Conservation (phyloP, 1,140 invertebrate species). For the Ctenoplectra terminalis region DNA sequence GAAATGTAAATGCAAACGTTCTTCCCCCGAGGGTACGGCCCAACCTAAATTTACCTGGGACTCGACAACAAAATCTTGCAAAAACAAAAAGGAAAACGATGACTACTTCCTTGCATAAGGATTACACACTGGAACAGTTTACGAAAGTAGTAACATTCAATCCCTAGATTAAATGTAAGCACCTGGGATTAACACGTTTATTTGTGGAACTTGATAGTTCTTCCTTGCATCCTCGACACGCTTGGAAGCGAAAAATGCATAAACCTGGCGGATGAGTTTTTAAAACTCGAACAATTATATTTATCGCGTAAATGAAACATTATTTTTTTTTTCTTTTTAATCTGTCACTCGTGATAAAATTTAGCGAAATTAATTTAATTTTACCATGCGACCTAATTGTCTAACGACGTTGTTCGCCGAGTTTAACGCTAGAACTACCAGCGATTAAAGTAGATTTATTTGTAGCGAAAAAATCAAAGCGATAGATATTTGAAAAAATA, state of each 20-base stretch:
- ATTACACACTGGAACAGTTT: not conserved
- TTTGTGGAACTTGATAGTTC: not conserved
- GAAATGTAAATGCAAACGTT: not conserved
- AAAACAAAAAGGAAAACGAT: not conserved
- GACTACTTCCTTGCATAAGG: not conserved
- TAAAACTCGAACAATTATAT: no score
- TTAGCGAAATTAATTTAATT: no score
- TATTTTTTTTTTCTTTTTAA: no score
- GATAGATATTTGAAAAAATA: no score
- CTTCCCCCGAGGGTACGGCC: not conserved
- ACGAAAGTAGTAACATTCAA: not conserved
- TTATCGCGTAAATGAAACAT: no score
- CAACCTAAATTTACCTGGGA: not conserved
- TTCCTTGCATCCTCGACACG: not conserved
- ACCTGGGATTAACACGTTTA: not conserved
- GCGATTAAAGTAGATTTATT: no score
- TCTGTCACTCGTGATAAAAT: no score
- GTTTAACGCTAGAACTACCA: no score
- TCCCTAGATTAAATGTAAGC: slow-evolving; percentile 11
- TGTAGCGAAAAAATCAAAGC: no score
- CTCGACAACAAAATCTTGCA: not conserved
- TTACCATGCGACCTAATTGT: no score
- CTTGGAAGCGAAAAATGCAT: not conserved
- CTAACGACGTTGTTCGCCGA: no score
- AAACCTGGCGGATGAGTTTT: not conserved